Evolutionary conservation across 2,797 vertebrate species (phyloP).

Genomic region (Chrosomus eos): DNA sequence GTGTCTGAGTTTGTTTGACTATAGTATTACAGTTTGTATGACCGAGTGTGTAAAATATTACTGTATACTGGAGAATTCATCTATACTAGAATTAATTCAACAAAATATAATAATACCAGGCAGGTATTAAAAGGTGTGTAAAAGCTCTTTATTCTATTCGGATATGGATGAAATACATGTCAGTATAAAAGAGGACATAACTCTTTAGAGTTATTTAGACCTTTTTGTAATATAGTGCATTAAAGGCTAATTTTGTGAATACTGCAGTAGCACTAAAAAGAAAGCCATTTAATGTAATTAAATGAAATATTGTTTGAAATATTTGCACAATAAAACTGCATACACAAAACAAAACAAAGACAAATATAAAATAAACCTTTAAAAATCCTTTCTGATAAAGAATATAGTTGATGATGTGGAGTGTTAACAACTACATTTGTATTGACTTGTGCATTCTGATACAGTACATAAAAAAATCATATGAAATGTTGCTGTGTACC

Average conservation of each 20-base stretch:
- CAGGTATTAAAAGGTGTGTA: background rate
- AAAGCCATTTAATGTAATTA: background rate
- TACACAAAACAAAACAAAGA: background rate
- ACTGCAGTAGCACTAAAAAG: background rate
- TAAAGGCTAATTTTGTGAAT: conserved; percentile 6
- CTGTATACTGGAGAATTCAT: background rate
- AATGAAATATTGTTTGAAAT: background rate
- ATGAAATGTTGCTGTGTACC: background rate
- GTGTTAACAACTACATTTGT: conserved; percentile 24
- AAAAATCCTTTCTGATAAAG: background rate
- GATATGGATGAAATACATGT: background rate
- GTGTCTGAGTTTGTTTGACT: background rate
- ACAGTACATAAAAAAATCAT: background rate
- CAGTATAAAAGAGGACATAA: background rate
- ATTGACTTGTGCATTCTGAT: background rate
- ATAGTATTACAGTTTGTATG: background rate
- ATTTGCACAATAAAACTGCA: background rate
- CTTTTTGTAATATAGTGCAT: background rate
- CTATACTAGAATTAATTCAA: background rate
- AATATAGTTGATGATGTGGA: conserved; percentile 10
- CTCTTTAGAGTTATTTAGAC: background rate
- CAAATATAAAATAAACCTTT: conserved; percentile 5
- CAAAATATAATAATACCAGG: background rate
- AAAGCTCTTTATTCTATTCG: conserved; percentile 2
- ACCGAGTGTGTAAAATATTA: background rate